Base-by-base conservation (phyloP, 2,888 invertebrate genomes). In the Hybos culiciformis region DNA sequence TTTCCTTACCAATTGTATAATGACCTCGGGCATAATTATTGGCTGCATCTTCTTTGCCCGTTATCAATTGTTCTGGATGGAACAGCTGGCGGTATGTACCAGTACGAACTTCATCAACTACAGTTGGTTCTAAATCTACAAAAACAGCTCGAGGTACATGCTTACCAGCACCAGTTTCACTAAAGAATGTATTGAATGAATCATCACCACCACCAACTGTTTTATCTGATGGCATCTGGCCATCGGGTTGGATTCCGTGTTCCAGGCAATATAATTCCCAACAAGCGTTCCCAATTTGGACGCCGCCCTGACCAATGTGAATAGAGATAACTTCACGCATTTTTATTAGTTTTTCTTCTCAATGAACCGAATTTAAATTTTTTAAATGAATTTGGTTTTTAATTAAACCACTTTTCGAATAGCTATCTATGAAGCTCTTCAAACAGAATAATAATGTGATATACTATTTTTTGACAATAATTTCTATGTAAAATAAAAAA, bases 181-280 rank as follows among this genome's bases (percentile, higher is more conserved):
- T 63, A 53, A 83, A 83, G 73, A 83, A 83, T 37, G 83, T 90
- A 69, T 87, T 90, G 73, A 86, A 91, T 47, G 84, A 65, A 49
- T 67, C 66, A 36, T 68, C 69, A 3, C 60, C 63, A 21, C 59
- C 59, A 15, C 62, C 62, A 11, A 51, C 64, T 56, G 57, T 71
- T 68, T 85, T 85, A 69, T 86, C 86, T 44, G 82, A 80, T 54
- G 88, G 88, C 85, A 86, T 86, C 68, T 83, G 83, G 54, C 85
- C 86, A 62, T 86, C 83, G 50, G 84, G 85, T 69, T 85, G 84
- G 70, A 85, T 86, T 55, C 82, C 82, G 68, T 83, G 82, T 68
- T 83, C 62, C 58, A 83, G 68, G 65, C 83, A 83, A 68, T 83
- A 83, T 45, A 83, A 69, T 60, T 83, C 83, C 83, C 83, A 83